These are phyloP conservation scores for Ypsolopha scabrella DNA, from an alignment of 2,888 invertebrate genomes.

Conservation along the genomic window DNA sequence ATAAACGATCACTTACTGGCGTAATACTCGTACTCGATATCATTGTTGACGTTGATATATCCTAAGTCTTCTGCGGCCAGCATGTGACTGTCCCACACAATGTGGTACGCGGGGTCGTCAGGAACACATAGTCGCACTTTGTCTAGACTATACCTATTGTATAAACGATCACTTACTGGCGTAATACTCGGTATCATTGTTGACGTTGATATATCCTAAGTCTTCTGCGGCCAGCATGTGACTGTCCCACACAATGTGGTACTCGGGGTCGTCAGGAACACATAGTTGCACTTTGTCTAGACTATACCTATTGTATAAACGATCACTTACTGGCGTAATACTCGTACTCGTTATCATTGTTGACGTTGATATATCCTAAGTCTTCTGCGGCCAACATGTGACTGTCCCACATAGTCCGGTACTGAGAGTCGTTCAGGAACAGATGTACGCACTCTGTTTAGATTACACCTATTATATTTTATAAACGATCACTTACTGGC, in stretches of 20 bases:
- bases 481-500: slow-evolving; percentile 73
- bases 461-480: too few species aligned
- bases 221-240: slow-evolving; percentile 90
- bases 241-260: slow-evolving; percentile 90
- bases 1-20: slow-evolving; percentile 79
- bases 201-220: slow-evolving; percentile 91
- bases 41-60: slow-evolving; percentile 92
- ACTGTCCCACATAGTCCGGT: neutral
- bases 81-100: neutral
- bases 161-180: slow-evolving; percentile 73
- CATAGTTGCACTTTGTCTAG: too few species aligned
- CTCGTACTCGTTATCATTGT: slow-evolving; percentile 93
- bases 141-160: too few species aligned
- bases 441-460: too few species aligned
- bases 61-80: slow-evolving; percentile 78
- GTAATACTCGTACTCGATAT: slow-evolving; percentile 93
- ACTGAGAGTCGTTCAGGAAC: too few species aligned
- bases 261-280: too few species aligned
- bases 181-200: slow-evolving; percentile 94
- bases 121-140: neutral
- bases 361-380: slow-evolving; percentile 91
- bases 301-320: too few species aligned
- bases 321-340: slow-evolving; percentile 83
- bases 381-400: slow-evolving; percentile 59
- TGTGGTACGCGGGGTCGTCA: too few species aligned